Conservation (phyloP, 2,113 vertebrate genomes). For the Tonatia bakeri region DNA sequence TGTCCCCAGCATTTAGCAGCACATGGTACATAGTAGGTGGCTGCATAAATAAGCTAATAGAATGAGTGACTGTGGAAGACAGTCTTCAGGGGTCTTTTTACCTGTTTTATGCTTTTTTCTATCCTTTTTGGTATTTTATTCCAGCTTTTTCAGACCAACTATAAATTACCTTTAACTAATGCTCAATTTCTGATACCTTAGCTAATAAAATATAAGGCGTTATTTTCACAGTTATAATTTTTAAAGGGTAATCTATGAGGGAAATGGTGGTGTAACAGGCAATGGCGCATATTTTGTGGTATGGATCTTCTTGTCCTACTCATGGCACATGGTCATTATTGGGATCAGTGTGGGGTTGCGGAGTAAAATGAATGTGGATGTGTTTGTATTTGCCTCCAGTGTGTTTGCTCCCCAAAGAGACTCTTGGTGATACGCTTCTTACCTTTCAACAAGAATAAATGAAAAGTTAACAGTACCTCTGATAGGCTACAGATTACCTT, state of each 20-base stretch:
- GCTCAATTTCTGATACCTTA: background rate
- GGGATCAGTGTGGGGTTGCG: background rate
- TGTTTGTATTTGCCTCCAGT: background rate
- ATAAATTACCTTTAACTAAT: background rate
- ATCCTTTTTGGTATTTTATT: background rate
- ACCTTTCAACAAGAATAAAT: background rate
- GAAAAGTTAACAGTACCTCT: background rate
- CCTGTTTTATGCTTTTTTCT: background rate
- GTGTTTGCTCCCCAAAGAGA: background rate
- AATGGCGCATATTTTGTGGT: background rate
- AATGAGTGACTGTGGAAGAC: background rate
- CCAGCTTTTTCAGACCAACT: background rate
- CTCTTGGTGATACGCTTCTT: background rate
- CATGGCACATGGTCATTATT: fast-evolving
- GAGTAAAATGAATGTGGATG: background rate
- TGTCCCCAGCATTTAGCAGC: background rate
- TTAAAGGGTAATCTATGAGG: background rate
- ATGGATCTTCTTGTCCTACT: background rate
- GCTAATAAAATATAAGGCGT: background rate
- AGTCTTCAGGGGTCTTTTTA: background rate
- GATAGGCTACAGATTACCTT: background rate
- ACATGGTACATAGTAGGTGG: background rate
- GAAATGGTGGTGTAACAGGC: background rate
- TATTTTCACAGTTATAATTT: background rate
- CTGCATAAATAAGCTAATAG: background rate